Conservation (phyloP, 2,113 vertebrate species). For the Heterocephalus glaber region DNA sequence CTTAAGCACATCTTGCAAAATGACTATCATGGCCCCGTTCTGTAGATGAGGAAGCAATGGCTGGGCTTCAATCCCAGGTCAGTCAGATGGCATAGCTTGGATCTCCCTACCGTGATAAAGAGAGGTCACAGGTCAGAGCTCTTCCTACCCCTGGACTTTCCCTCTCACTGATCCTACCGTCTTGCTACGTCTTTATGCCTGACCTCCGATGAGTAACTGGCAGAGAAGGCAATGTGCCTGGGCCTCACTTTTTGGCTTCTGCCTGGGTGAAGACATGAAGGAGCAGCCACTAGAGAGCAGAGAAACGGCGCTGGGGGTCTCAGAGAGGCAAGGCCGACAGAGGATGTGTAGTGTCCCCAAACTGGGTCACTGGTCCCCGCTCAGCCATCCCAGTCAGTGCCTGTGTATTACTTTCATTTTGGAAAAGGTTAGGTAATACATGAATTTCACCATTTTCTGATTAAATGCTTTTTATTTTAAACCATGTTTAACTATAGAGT, state of each 20-base stretch:
- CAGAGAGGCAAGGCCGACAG: not conserved
- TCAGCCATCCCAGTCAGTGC: not conserved
- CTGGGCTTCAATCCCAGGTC: not conserved
- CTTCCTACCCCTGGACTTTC: not conserved
- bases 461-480: not conserved
- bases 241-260: not conserved
- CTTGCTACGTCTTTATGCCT: not conserved
- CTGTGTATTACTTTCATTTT: slow-evolving; percentile 12
- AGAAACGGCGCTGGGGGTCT: not conserved
- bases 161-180: not conserved
- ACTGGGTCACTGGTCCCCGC: not conserved
- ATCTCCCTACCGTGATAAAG: not conserved
- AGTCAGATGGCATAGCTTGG: not conserved
- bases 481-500: not conserved
- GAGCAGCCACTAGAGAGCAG: not conserved
- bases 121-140: not conserved
- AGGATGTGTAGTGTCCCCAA: not conserved
- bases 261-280: not conserved
- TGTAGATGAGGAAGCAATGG: not conserved
- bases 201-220: not conserved
- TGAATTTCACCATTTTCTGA: not conserved
- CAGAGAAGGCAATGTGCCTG: not conserved
- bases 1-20: not conserved
- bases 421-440: slow-evolving; percentile 25
- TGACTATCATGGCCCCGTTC: not conserved